Evolutionary conservation across 2,888 invertebrate genomes (phyloP).

Genomic region (Cordilura impudica): DNA sequence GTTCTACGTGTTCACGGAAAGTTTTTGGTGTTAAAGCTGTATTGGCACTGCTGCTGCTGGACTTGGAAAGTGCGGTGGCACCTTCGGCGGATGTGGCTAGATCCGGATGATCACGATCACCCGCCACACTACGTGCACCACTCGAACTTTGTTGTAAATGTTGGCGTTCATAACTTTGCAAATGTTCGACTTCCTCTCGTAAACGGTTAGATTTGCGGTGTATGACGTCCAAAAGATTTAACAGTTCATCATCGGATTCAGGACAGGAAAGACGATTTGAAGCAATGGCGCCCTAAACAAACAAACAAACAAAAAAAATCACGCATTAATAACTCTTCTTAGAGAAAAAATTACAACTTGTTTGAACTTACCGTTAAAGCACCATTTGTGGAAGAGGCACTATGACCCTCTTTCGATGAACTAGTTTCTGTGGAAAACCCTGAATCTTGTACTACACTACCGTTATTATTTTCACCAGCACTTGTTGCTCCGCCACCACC

Average conservation of each 20-base stretch:
- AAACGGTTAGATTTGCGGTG: slow-evolving; percentile 86
- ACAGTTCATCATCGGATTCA: slow-evolving; percentile 88
- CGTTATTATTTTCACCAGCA: slow-evolving; percentile 79
- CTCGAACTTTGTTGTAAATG: slow-evolving; percentile 63
- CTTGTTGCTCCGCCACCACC: slow-evolving; percentile 47
- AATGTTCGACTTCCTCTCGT: slow-evolving; percentile 84
- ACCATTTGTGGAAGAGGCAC: slow-evolving; percentile 83
- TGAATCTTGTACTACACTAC: slow-evolving; percentile 86
- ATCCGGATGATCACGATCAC: slow-evolving; percentile 54
- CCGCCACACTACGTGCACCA: slow-evolving; percentile 45
- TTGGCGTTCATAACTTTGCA: slow-evolving; percentile 79
- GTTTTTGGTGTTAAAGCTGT: slow-evolving; percentile 73
- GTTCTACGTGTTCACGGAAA: slow-evolving; percentile 74
- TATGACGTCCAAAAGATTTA: slow-evolving; percentile 91
- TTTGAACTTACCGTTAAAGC: slow-evolving; percentile 77
- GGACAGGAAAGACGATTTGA: slow-evolving; percentile 74
- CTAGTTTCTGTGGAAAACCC: slow-evolving; percentile 95
- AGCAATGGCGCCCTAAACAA: slow-evolving; percentile 71
- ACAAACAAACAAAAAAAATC: neutral
- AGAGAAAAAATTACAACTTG: neutral
- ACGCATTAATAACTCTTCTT: neutral
- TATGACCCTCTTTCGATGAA: slow-evolving; percentile 88
- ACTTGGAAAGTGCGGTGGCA: slow-evolving; percentile 59
- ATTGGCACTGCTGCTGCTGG: slow-evolving; percentile 62
- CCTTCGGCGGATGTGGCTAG: slow-evolving; percentile 48